These are phyloP conservation scores for Hipparchia sbordonii DNA, from an alignment of 2,888 invertebrate species.

Conservation along the genomic window DNA sequence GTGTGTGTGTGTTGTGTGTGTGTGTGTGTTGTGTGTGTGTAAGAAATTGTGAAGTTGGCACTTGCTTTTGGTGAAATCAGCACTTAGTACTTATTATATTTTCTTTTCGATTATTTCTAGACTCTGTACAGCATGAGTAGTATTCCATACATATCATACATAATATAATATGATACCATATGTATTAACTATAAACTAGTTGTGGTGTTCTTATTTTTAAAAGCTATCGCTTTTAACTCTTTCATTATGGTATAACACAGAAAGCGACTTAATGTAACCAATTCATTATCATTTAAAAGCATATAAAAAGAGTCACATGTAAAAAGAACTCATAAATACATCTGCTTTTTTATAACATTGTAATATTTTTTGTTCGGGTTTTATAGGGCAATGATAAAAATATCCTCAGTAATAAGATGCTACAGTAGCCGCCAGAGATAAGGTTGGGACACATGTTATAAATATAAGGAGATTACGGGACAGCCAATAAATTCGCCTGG, in stretches of 20 bases:
- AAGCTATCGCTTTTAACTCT: not conserved
- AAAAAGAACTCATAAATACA: constrained; percentile 23
- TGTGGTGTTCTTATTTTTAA: too few species aligned
- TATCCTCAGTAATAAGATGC: constrained; percentile 49
- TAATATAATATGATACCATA: too few species aligned
- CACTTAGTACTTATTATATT: too few species aligned
- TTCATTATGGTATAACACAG: constrained; percentile 9
- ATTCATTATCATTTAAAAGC: constrained; percentile 24
- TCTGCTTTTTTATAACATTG: constrained; percentile 38
- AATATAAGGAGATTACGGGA: constrained; percentile 60
- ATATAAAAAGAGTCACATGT: constrained; percentile 20
- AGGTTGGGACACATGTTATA: constrained; percentile 59
- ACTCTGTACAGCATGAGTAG: not conserved
- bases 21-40: too few species aligned
- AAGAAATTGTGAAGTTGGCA: too few species aligned
- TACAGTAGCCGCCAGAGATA: constrained; percentile 58
- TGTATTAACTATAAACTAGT: too few species aligned
- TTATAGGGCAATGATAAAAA: constrained; percentile 47
- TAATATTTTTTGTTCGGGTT: constrained; percentile 40
- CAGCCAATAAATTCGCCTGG: constrained; percentile 54
- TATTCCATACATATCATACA: not conserved
- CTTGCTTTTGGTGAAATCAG: too few species aligned
- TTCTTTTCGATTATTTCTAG: too few species aligned
- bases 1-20: too few species aligned
- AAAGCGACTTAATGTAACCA: constrained; percentile 20